Evolutionary conservation across 2,888 invertebrate genomes (phyloP).

Genomic region (Ceriagrion tenellum): DNA sequence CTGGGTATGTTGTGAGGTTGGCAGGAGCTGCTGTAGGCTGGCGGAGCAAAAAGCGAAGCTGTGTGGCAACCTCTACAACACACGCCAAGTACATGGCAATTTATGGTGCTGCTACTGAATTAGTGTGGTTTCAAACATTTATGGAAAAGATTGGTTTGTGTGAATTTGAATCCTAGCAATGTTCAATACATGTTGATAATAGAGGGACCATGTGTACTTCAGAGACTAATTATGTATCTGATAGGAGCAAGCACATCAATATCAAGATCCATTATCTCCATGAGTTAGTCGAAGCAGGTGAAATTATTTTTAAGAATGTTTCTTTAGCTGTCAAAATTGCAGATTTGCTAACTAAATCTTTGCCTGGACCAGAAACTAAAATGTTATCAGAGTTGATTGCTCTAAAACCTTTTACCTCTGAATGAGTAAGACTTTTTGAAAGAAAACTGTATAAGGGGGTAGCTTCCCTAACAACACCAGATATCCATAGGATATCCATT

Average conservation of each 20-base stretch:
- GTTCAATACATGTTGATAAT: not conserved
- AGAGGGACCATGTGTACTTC: not conserved
- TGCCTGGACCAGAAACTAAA: not conserved
- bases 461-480: too few species aligned
- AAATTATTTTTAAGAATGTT: not conserved
- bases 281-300: not conserved
- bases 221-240: not conserved
- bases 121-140: not conserved
- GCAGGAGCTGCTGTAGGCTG: conserved; percentile 10
- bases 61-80: not conserved
- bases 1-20: not conserved
- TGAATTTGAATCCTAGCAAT: not conserved
- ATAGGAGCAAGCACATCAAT: not conserved
- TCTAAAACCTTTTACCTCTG: too few species aligned
- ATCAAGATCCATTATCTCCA: not conserved
- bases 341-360: not conserved
- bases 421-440: too few species aligned
- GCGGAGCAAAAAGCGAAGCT: not conserved
- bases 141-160: not conserved
- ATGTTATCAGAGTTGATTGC: too few species aligned
- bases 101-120: not conserved
- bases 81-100: not conserved
- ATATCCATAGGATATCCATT: too few species aligned
- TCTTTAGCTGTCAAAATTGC: not conserved
- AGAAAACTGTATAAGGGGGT: too few species aligned